Evolutionary conservation across 2,888 invertebrate species (phyloP).

Genomic region (Nowickia ferox): DNA sequence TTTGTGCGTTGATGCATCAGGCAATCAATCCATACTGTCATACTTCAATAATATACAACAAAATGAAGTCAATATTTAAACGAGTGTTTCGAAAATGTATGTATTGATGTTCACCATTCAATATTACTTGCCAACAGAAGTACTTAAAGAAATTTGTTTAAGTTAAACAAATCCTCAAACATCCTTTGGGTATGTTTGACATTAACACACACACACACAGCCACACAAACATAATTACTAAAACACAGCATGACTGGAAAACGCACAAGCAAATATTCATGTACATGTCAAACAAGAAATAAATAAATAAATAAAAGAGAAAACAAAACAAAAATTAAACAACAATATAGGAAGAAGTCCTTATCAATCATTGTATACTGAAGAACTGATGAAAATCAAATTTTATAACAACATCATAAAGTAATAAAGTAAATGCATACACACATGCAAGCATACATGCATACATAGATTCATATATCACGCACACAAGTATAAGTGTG

Average conservation of each 20-base stretch:
- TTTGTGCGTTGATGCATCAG: constrained; percentile 16
- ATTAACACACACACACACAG: constrained; percentile 11
- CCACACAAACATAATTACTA: background rate
- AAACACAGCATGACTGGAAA: constrained; percentile 13
- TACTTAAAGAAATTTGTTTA: constrained; percentile 54
- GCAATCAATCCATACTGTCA: constrained; percentile 30
- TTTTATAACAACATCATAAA: constrained; percentile 44
- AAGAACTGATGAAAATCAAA: constrained; percentile 60
- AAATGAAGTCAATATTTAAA: constrained; percentile 54
- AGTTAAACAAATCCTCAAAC: constrained; percentile 43
- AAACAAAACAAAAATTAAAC: background rate
- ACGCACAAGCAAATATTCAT: constrained; percentile 31
- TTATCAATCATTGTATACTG: constrained; percentile 62
- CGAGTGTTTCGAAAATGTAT: constrained; percentile 25
- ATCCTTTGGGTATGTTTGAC: constrained; percentile 47
- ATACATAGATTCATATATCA: background rate
- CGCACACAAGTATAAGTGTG: too few relatives aligned
- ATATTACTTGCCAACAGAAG: constrained; percentile 33
- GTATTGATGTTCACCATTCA: constrained; percentile 16
- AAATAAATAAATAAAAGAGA: too few relatives aligned
- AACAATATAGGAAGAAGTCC: constrained; percentile 1
- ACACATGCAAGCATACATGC: background rate
- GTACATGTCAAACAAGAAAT: background rate
- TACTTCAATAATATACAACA: constrained; percentile 40
- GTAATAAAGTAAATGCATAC: constrained; percentile 5